Evolutionary conservation across 2,113 vertebrate species (phyloP), one percentile per base, ranked within the genome.

Genomic region (Dipodomys spectabilis): DNA sequence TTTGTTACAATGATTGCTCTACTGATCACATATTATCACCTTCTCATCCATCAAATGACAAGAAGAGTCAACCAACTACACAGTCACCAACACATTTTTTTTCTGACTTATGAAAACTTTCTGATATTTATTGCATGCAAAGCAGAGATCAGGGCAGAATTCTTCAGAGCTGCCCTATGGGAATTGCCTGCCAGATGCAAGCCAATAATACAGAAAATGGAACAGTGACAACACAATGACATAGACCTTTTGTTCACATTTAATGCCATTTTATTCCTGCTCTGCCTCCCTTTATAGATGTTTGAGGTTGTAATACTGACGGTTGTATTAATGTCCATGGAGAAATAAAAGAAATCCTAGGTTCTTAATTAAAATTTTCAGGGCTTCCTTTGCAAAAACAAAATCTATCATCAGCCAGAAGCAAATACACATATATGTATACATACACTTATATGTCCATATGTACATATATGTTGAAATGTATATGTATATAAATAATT

Each of bases 21-120:
- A 62, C 65, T 35, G 22, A 82, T 93, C 73, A 90, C 53, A 28
- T 81, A 81, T 57, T 85, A 93, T 67, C 67, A 49, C 60, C 65
- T 49, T 57, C 49, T 83, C 71, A 91, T 80, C 82, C 69, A 87
- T 93, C 86, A 92, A 60, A 78, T 39, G 32, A 57, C 10, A 86
- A 86, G 35, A 25, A 73, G 7, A 90, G 18, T 83, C 88, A 86
- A 10, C 62, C 27, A 62, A 60, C 25, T 71, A 12, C 19, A 28
- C 53, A 80, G 10, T 32, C 28, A 25, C 2, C 62, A 83, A 68
- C 5, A 44, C 1, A 81, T 30, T 71, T 16, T 11, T 75, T 53
- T 57, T 75, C 49, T 83, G 60, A 32, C 64, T 69, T 60, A n/a
- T 65, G 16, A 27, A 80, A 87, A 68, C 16, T 7, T 84, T 60